Evolutionary conservation across 1,140 invertebrate species (phyloP).

Genomic region (Eufriesea mexicana): DNA sequence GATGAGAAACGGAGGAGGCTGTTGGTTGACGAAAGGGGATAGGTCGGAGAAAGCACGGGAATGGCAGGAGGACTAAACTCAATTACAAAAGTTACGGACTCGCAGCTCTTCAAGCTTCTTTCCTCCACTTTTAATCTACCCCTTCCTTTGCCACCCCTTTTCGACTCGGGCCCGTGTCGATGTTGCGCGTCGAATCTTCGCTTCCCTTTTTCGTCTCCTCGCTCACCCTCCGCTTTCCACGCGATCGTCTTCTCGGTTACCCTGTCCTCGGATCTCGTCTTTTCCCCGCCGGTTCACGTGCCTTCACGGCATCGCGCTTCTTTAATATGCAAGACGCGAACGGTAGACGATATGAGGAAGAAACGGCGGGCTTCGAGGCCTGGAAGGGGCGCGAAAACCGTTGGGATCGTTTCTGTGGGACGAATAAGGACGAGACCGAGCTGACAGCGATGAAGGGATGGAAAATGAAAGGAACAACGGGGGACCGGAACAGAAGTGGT

Average conservation of each 20-base stretch:
- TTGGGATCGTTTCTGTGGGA: conserved; percentile 53
- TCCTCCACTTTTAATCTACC: not conserved
- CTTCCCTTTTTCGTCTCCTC: not conserved
- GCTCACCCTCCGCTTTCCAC: conserved; percentile 44
- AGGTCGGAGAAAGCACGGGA: conserved; percentile 46
- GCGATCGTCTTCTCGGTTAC: conserved; percentile 1
- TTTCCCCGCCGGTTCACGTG: not conserved
- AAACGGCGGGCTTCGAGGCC: conserved; percentile 53
- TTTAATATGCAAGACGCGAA: conserved; percentile 75
- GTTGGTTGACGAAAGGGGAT: conserved; percentile 14
- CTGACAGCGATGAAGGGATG: conserved; percentile 40
- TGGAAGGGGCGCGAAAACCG: conserved; percentile 28
- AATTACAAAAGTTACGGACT: conserved; percentile 79
- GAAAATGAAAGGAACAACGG: not conserved
- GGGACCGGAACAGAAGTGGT: no score
- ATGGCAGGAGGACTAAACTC: conserved; percentile 75
- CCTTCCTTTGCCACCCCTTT: not conserved
- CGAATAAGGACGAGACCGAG: conserved; percentile 34
- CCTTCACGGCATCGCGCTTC: conserved; percentile 29
- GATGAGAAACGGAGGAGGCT: conserved; percentile 31
- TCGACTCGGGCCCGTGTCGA: not conserved
- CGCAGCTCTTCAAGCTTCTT: conserved; percentile 49
- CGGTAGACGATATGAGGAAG: conserved; percentile 70
- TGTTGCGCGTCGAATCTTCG: conserved; percentile 20
- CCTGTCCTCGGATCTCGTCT: conserved; percentile 25